phyloP scores from a whole-genome alignment of 2,888 invertebrate species.

The Amorpha juglandis region DNA sequence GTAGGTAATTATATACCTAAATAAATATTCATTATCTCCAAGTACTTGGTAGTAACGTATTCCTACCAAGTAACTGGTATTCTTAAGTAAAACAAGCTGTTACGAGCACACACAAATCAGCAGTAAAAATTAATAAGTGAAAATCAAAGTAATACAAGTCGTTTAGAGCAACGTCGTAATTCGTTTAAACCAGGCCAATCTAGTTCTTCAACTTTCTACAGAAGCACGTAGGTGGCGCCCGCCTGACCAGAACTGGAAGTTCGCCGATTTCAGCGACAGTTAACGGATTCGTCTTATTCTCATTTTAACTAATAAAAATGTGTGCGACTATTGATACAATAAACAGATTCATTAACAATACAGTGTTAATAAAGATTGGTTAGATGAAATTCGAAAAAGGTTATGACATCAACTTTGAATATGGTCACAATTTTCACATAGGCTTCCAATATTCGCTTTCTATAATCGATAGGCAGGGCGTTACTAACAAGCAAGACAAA shows the following conservation, averaged over 20 bases:
- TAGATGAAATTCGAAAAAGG: slow-evolving; percentile 43
- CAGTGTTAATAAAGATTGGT: slow-evolving; percentile 47
- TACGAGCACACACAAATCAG: slow-evolving; percentile 6
- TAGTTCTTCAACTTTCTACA: slow-evolving; percentile 82
- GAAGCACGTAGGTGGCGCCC: slow-evolving; percentile 66
- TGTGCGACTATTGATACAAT: slow-evolving; percentile 38
- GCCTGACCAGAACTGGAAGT: slow-evolving; percentile 59
- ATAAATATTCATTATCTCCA: no score
- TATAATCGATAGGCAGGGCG: slow-evolving; percentile 69
- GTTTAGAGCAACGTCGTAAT: slow-evolving; percentile 62
- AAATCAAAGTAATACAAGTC: slow-evolving; percentile 61
- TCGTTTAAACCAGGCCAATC: slow-evolving; percentile 67
- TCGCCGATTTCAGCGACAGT: slow-evolving; percentile 48
- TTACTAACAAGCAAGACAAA: slow-evolving; percentile 75
- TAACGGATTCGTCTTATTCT: slow-evolving; percentile 28
- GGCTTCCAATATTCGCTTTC: slow-evolving; percentile 65
- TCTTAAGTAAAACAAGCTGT: slow-evolving; percentile 24
- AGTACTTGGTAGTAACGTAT: no score
- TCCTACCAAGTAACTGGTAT: background rate
- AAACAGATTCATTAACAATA: slow-evolving; percentile 39
- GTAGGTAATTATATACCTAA: background rate
- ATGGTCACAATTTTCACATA: slow-evolving; percentile 49
- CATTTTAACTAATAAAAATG: slow-evolving; percentile 12
- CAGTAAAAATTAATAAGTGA: slow-evolving; percentile 46
- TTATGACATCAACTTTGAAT: slow-evolving; percentile 53